Conservation (phyloP, 2,888 invertebrate species). For the Siphonodentalium dalli region DNA sequence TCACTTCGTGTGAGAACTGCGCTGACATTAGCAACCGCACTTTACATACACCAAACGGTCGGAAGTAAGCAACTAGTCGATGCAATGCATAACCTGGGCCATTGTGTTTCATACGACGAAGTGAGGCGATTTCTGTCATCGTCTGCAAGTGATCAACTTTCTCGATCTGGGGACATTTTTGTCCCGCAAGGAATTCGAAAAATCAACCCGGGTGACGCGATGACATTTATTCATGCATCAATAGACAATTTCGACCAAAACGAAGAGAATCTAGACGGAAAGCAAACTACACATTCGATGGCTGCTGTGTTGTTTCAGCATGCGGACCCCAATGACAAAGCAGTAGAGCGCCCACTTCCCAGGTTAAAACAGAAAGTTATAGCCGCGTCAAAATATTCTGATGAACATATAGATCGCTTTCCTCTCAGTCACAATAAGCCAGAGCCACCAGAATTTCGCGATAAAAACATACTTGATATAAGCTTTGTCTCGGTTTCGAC, state of each 20-base stretch:
- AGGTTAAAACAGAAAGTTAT: constrained; percentile 1
- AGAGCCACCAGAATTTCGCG: constrained; percentile 4
- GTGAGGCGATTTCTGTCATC: constrained; percentile 13
- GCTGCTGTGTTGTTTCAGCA: too few species aligned
- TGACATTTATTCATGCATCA: constrained; percentile 8
- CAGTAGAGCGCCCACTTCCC: too few species aligned
- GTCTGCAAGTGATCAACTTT: constrained; percentile 1
- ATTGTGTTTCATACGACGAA: constrained; percentile 8
- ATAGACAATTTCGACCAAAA: too few species aligned
- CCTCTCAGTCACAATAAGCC: constrained; percentile 6
- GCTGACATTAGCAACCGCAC: constrained; percentile 3
- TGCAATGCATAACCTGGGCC: neutral
- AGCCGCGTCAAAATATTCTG: constrained; percentile 3
- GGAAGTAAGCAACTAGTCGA: constrained; percentile 9
- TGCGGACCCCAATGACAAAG: too few species aligned
- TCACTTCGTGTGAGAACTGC: constrained; percentile 1
- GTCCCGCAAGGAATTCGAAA: constrained; percentile 1
- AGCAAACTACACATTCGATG: too few species aligned
- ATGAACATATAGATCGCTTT: constrained; percentile 1
- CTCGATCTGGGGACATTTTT: neutral
- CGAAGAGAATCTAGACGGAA: too few species aligned
- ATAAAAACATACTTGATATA: constrained; percentile 3
- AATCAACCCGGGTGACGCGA: neutral
- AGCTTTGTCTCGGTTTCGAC: neutral
- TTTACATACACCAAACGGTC: constrained; percentile 10